Evolutionary conservation across 2,888 invertebrate species (phyloP).

Genomic region (Mechanitis messenoides): DNA sequence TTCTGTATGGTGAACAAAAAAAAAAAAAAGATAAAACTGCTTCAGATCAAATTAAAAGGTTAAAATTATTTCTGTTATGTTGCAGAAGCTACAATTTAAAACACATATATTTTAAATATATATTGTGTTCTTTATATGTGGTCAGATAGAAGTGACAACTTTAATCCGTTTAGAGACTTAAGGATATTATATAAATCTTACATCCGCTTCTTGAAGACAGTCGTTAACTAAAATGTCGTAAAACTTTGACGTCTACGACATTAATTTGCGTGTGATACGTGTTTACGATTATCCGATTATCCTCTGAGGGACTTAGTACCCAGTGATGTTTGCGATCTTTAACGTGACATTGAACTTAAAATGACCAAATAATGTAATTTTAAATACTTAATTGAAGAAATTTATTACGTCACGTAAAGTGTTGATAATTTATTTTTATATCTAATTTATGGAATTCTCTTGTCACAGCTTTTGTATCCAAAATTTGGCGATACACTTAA

Average conservation of each 20-base stretch:
- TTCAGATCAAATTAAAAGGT: no score
- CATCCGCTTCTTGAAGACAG: constrained; percentile 59
- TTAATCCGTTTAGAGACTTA: constrained; percentile 44
- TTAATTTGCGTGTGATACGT: constrained; percentile 49
- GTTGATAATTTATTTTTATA: neutral
- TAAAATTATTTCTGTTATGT: no score
- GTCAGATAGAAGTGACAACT: constrained; percentile 12
- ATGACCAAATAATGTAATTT: neutral
- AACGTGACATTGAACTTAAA: constrained; percentile 12
- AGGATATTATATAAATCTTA: constrained; percentile 65
- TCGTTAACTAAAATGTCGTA: constrained; percentile 48
- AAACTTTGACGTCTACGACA: constrained; percentile 39
- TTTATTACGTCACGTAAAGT: no score
- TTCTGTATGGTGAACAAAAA: no score
- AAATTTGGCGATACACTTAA: no score
- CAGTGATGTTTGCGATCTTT: constrained; percentile 21
- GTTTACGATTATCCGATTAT: constrained; percentile 36
- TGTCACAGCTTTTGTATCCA: no score
- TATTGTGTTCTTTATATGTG: neutral
- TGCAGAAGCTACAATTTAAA: neutral
- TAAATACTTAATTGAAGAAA: no score
- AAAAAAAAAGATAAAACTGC: no score
- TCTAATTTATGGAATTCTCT: no score
- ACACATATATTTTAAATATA: constrained; percentile 5
- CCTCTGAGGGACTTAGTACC: constrained; percentile 18